Conservation (phyloP, 2,888 invertebrate species). For the Eilema griseolum region DNA sequence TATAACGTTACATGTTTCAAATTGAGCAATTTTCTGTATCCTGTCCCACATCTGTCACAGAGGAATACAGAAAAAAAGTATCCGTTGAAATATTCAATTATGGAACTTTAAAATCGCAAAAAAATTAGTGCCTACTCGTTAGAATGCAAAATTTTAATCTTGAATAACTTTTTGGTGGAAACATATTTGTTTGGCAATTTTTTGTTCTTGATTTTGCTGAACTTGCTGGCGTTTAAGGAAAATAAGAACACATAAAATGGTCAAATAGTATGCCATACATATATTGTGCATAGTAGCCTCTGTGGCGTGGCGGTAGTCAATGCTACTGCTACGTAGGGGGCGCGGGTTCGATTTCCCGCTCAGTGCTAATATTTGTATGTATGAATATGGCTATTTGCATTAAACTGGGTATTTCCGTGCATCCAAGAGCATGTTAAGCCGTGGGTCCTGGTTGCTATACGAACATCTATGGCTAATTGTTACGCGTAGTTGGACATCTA, state of each 20-base stretch:
- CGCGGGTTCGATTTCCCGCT: too few species aligned
- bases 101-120: slow-evolving; percentile 48
- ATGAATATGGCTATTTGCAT: too few species aligned
- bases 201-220: not conserved
- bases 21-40: slow-evolving; percentile 83
- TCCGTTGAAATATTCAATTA: slow-evolving; percentile 69
- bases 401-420: too few species aligned
- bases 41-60: slow-evolving; percentile 79
- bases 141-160: not conserved
- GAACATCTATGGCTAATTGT: too few species aligned
- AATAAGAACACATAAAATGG: not conserved
- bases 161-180: not conserved
- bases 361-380: too few species aligned
- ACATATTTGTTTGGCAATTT: not conserved
- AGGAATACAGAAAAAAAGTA: slow-evolving; percentile 68
- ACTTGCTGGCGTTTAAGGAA: not conserved
- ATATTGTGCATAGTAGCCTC: too few species aligned
- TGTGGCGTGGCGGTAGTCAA: too few species aligned
- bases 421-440: too few species aligned
- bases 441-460: too few species aligned
- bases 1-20: slow-evolving; percentile 78
- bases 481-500: too few species aligned
- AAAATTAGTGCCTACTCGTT: slow-evolving; percentile 9
- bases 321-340: too few species aligned
- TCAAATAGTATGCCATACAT: not conserved